A percentile compares a stretch with the other conserved stretches of the same genome.
Conservation (phyloP, 2,797 vertebrate genomes). For the Enoplosus armatus region DNA sequence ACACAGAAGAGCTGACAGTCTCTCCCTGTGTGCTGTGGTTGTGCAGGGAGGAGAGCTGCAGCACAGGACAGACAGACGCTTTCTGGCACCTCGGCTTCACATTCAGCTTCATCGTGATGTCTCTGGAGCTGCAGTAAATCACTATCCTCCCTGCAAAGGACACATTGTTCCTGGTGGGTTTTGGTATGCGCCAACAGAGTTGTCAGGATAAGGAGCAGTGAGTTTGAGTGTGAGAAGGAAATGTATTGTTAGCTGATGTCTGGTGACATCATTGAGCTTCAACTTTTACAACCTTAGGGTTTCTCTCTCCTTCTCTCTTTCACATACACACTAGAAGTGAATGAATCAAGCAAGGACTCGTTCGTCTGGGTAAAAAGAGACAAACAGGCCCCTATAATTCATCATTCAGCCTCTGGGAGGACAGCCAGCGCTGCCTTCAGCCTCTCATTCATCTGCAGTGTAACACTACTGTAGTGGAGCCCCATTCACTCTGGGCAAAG, state of each 20-base stretch:
- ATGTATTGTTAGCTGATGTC: constrained; percentile 35
- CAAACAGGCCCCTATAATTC: constrained; percentile 74
- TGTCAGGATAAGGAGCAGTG: constrained; percentile 3
- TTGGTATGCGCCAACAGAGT: constrained; percentile 18
- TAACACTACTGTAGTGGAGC: constrained; percentile 35
- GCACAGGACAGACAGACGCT: constrained; percentile 41
- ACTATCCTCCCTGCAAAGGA: constrained; percentile 40
- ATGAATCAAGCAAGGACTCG: constrained; percentile 48
- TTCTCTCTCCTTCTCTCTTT: constrained; percentile 15
- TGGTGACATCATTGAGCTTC: constrained; percentile 45
- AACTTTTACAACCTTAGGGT: constrained; percentile 41
- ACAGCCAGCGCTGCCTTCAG: constrained; percentile 60
- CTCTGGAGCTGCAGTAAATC: constrained; percentile 44
- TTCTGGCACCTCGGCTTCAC: constrained; percentile 44
- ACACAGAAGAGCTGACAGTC: neutral
- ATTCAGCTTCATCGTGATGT: constrained; percentile 41
- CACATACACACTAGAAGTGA: constrained; percentile 35
- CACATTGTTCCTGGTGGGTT: constrained; percentile 44
- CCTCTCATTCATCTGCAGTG: constrained; percentile 66
- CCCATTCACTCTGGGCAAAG: constrained; percentile 42
- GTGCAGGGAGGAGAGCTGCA: constrained; percentile 37
- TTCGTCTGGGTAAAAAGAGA: constrained; percentile 70
- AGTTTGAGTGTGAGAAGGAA: constrained; percentile 14
- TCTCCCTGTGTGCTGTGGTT: constrained; percentile 8
- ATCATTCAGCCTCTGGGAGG: constrained; percentile 75